Percentiles rank a stretch among this genome's conserved stretches.
phyloP scores from a whole-genome alignment of 37 sponge, comb jelly and placozoan genomes.

The Haliclona indistincta region DNA sequence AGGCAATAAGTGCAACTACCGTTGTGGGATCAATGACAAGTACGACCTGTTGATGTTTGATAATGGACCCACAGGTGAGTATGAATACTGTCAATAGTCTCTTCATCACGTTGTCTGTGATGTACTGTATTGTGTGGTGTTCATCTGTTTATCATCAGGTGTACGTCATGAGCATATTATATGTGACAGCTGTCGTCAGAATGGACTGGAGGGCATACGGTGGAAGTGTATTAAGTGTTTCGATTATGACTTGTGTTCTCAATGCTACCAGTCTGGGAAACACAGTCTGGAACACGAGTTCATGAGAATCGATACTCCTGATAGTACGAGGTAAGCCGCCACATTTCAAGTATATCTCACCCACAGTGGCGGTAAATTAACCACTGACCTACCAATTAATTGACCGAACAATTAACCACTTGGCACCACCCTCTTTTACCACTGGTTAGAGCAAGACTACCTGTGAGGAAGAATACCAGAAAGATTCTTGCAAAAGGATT shows the following conservation, averaged over 20 bases:
- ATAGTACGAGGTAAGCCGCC: not conserved
- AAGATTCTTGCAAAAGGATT: constrained; percentile 63
- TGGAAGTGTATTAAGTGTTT: constrained; percentile 88
- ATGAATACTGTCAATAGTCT: too few relatives aligned
- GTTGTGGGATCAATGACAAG: constrained; percentile 63
- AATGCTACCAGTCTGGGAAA: constrained; percentile 77
- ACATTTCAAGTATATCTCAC: too few relatives aligned
- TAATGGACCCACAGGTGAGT: constrained; percentile 57
- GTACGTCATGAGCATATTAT: constrained; percentile 14
- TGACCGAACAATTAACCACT: too few relatives aligned
- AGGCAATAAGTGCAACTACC: constrained; percentile 73
- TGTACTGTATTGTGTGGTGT: too few relatives aligned
- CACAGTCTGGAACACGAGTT: constrained; percentile 82
- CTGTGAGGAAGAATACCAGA: constrained; percentile 13
- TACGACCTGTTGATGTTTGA: constrained; percentile 74
- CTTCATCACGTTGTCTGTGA: too few relatives aligned
- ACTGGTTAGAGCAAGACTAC: constrained; percentile 34
- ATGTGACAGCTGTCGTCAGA: constrained; percentile 53
- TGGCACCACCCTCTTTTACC: not conserved
- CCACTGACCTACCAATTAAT: too few relatives aligned
- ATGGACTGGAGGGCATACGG: constrained; percentile 59
- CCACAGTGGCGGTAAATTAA: too few relatives aligned
- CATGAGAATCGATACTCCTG: constrained; percentile 41
- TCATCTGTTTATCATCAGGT: constrained; percentile 12
- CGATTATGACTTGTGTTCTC: constrained; percentile 87